Evolutionary conservation across 1,140 invertebrate genomes (phyloP), one percentile per base, ranked within the genome.

Genomic region (Muscidifurax raptorellus): DNA sequence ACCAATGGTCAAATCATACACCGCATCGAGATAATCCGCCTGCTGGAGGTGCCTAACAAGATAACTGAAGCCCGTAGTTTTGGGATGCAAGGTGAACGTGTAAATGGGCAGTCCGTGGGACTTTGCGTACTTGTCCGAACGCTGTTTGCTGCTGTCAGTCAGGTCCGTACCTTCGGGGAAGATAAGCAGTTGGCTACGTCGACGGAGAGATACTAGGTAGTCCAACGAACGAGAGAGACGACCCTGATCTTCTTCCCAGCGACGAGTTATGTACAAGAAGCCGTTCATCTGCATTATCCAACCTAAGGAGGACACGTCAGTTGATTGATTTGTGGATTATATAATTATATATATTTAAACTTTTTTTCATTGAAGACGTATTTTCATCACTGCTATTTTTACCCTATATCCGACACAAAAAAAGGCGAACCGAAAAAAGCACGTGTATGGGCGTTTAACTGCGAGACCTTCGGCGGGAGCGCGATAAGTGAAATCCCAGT

Each of bases 81-180:
- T 95, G 0, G 97, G 97, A 92, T 98, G 97, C 0, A 98, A 92
- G 9, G 97, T 96, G 89, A 96, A 95, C 10, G 95, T 93, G 87
- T 97, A 97, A 69, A 92, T 90, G 72, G 94, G 92, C 30, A 97
- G 91, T 85, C 95, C 94, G 89, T 97, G 94, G 86, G 95, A 95
- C 15, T 92, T 90, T 1, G 97, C 97, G 92, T 95, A 98, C 72
- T 93, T 93, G 87, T 97, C 94, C 85, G 97, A 98, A 79, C 94
- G 95, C 52, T 91, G 92, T 86, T 95, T 96, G 78, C 96, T 97
- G 40, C 92, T 94, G n/a, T 92, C 91, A 27, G 96, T 97, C 32
- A 98, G 93, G 91, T 98, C 97, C 0, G 97, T 98, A 4, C 98
- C 97, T 93, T 98, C 97, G 0, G 97, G 97, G 90, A 98, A 98